Percentiles rank a stretch among this genome's conserved stretches.
Conservation (phyloP, 2,797 vertebrate genomes). For the Hippoglossus hippoglossus region DNA sequence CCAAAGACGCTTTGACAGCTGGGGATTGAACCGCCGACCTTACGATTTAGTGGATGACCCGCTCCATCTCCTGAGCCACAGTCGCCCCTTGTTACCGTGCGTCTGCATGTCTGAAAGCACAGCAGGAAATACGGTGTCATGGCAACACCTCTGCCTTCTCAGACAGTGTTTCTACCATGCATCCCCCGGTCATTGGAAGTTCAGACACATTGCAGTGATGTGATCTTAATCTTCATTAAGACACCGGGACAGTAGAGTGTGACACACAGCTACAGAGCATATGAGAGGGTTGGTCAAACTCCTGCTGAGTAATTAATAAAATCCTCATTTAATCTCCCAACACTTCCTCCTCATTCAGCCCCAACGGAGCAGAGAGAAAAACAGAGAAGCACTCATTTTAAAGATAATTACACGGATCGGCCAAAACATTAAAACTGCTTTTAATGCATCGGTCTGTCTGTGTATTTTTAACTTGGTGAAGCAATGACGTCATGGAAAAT, state of each 20-base stretch:
- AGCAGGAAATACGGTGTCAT: conserved; percentile 28
- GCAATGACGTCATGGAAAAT: conserved; percentile 10
- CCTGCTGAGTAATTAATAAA: conserved; percentile 69
- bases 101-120: conserved; percentile 23
- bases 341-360: conserved; percentile 16
- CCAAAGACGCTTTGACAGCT: neutral
- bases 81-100: conserved; percentile 6
- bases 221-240: conserved; percentile 71
- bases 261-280: conserved; percentile 28
- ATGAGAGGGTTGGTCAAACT: conserved; percentile 49
- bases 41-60: neutral
- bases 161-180: conserved; percentile 13
- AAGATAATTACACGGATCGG: conserved; percentile 51
- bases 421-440: neutral
- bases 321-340: conserved; percentile 10
- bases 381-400: conserved; percentile 57
- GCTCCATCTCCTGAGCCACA: neutral
- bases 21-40: neutral
- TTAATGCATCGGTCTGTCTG: neutral
- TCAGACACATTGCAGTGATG: conserved; percentile 41
- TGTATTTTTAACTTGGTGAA: neutral
- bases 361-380: conserved; percentile 19
- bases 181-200: conserved; percentile 30
- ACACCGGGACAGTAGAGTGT: conserved; percentile 34
- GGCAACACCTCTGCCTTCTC: conserved; percentile 39